Conservation (phyloP, 2,113 vertebrate species). For the Actenoides hombroni region DNA sequence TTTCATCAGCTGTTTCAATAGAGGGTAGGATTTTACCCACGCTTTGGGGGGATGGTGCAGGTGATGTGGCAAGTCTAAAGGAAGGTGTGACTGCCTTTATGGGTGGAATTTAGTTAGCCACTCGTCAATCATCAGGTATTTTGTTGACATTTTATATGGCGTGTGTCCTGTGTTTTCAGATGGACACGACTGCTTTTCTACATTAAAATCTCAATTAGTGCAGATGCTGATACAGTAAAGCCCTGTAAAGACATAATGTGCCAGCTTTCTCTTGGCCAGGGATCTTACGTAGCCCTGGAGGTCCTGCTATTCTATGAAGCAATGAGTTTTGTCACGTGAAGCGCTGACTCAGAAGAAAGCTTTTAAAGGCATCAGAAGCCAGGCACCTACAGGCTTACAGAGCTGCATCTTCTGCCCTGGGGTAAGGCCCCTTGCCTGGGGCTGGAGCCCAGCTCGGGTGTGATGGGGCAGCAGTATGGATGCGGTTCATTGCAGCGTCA, state of each 20-base stretch:
- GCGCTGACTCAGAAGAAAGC: neutral
- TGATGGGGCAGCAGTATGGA: fast-evolving
- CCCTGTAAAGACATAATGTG: neutral
- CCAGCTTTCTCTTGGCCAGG: neutral
- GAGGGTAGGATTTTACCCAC: neutral
- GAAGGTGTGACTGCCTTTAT: neutral
- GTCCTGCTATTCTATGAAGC: neutral
- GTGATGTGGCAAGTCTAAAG: neutral
- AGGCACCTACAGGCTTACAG: fast-evolving
- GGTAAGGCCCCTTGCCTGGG: no score
- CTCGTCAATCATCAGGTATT: neutral
- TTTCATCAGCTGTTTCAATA: neutral
- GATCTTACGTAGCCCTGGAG: neutral
- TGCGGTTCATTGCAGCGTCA: neutral
- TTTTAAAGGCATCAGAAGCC: neutral
- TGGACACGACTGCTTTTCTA: fast-evolving
- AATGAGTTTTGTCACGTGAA: neutral
- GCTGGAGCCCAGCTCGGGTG: neutral
- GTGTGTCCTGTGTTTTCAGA: fast-evolving
- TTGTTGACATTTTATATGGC: neutral
- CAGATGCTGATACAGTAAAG: neutral
- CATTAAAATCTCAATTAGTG: neutral
- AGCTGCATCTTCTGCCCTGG: neutral
- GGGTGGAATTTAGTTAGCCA: neutral
- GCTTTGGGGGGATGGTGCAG: neutral